These are phyloP conservation scores for Fringilla coelebs DNA, from an alignment of 2,797 vertebrate genomes.

Conservation along the genomic window DNA sequence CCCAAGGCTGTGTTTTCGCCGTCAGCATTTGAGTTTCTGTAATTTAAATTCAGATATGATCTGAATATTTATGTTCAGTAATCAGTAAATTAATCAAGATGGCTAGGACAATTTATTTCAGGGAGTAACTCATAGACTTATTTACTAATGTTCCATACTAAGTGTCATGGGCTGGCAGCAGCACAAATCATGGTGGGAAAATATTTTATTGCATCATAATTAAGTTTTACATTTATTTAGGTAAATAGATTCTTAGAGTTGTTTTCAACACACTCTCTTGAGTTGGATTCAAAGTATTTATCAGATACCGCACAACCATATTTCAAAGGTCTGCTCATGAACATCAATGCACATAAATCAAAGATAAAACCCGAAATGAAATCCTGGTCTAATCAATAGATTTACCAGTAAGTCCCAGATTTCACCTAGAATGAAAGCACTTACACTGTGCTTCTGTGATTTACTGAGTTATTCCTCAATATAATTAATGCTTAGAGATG, in stretches of 20 bases:
- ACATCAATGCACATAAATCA: neutral
- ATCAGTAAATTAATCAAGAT: conserved; percentile 59
- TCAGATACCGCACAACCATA: neutral
- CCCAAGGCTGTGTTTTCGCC: neutral
- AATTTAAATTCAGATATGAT: conserved; percentile 38
- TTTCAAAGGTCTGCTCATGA: neutral
- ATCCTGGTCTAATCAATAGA: neutral
- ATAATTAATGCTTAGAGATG: neutral
- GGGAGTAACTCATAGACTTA: conserved; percentile 20
- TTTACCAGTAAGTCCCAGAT: neutral
- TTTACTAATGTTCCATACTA: conserved; percentile 33
- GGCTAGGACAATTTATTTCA: conserved; percentile 51
- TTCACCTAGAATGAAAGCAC: neutral
- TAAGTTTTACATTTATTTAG: conserved; percentile 47
- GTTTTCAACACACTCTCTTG: neutral
- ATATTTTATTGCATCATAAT: conserved; percentile 52
- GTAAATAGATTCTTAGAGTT: conserved; percentile 31
- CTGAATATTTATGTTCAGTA: conserved; percentile 58
- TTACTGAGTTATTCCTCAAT: neutral
- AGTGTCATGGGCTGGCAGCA: conserved; percentile 26
- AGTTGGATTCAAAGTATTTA: neutral
- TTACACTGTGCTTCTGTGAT: neutral
- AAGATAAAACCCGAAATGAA: neutral
- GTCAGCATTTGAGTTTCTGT: neutral
- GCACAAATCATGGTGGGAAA: conserved; percentile 42